Evolutionary conservation across 2,888 invertebrate species (phyloP).

Genomic region (Tortrix viridana): DNA sequence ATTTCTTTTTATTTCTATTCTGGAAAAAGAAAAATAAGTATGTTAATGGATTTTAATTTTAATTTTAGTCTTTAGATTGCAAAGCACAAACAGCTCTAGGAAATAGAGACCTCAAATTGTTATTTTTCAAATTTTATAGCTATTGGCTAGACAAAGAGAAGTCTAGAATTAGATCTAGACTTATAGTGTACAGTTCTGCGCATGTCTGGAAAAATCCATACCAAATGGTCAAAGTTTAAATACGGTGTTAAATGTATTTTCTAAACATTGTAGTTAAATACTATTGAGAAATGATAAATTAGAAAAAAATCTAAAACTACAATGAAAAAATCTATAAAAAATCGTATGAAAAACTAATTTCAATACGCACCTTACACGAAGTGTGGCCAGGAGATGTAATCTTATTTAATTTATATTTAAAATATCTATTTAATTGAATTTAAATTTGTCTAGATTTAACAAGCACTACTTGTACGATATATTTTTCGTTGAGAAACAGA

Average conservation of each 20-base stretch:
- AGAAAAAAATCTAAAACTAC: conserved; percentile 40
- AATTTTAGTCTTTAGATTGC: too few species aligned
- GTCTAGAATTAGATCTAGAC: background rate
- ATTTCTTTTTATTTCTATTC: conserved; percentile 71
- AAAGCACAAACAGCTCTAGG: too few species aligned
- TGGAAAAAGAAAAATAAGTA: conserved; percentile 72
- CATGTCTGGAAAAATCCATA: conserved; percentile 52
- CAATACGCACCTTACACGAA: conserved; percentile 49
- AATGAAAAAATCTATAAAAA: conserved; percentile 38
- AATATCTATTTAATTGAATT: conserved; percentile 29
- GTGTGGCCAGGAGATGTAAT: conserved; percentile 31
- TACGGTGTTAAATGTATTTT: background rate
- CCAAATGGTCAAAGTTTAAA: conserved; percentile 46
- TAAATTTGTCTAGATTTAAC: conserved; percentile 39
- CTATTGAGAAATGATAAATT: conserved; percentile 41
- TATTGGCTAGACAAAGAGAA: too few species aligned
- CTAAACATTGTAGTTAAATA: background rate
- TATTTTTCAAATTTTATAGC: too few species aligned
- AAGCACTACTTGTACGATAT: conserved; percentile 77
- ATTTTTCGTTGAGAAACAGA: conserved; percentile 78
- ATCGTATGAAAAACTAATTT: conserved; percentile 32
- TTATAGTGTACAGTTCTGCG: conserved; percentile 42
- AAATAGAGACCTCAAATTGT: too few species aligned
- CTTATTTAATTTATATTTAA: conserved; percentile 28
- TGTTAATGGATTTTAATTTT: conserved; percentile 29